These are phyloP conservation scores for Ranitomeya imitator DNA, from an alignment of 2,113 vertebrate species.

Conservation along the genomic window DNA sequence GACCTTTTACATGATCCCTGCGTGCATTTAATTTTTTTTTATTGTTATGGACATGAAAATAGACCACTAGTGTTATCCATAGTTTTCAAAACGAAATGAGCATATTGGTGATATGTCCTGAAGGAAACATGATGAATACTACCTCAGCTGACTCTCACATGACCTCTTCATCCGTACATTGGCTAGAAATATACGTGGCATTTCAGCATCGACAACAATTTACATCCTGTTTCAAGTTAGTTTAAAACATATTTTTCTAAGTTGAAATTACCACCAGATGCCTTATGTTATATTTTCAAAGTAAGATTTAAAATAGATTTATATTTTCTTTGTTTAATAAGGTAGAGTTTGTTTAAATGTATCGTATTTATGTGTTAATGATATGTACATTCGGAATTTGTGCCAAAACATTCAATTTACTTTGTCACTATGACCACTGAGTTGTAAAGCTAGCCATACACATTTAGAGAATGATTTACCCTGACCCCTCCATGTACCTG, in stretches of 20 bases:
- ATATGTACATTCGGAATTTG: not conserved
- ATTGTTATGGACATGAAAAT: not conserved
- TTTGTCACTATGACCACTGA: not conserved
- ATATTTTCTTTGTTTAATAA: conserved; percentile 8
- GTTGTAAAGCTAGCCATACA: not conserved
- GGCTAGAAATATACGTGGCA: not conserved
- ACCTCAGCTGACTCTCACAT: not conserved
- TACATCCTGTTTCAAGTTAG: not conserved
- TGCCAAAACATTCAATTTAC: conserved; percentile 27
- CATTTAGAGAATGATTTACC: too few species aligned
- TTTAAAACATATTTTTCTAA: conserved; percentile 23
- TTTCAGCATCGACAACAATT: not conserved
- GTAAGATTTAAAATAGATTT: not conserved
- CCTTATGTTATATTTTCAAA: conserved; percentile 46
- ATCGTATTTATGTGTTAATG: not conserved
- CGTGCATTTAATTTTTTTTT: not conserved
- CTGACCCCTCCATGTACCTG: too few species aligned
- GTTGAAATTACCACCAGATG: conserved; percentile 29
- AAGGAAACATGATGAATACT: not conserved
- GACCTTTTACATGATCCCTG: not conserved
- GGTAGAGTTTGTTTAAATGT: not conserved
- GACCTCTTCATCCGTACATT: not conserved
- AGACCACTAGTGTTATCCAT: not conserved
- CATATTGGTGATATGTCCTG: not conserved
- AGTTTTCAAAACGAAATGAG: not conserved